These are phyloP conservation scores for Thereva unica DNA, from an alignment of 2,888 invertebrate species.

Conservation along the genomic window DNA sequence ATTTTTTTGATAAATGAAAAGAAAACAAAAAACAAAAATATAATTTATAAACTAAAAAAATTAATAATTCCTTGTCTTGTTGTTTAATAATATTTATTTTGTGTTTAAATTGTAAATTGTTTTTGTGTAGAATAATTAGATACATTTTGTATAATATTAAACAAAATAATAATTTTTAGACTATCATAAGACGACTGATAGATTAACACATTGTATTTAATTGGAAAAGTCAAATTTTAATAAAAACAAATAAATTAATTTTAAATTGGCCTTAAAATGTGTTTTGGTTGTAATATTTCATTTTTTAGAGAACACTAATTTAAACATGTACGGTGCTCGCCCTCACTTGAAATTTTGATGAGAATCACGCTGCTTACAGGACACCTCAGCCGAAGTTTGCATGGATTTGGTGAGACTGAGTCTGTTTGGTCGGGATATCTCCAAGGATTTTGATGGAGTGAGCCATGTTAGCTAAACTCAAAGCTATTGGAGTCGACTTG, in stretches of 20 bases:
- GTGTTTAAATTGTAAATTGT: constrained; percentile 13
- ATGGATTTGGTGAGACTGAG: too few relatives aligned
- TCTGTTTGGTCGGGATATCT: too few relatives aligned
- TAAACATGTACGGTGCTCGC: too few relatives aligned
- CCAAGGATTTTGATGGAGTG: too few relatives aligned
- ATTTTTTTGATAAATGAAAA: background rate
- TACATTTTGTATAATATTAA: constrained; percentile 8
- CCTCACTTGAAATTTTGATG: too few relatives aligned
- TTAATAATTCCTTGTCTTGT: constrained; percentile 7
- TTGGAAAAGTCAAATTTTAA: too few relatives aligned
- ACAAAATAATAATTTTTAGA: constrained; percentile 18
- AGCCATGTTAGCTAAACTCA: too few relatives aligned
- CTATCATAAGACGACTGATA: constrained; percentile 32
- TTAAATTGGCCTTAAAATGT: background rate
- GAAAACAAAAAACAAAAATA: constrained; percentile 5
- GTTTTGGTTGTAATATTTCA: too few relatives aligned
- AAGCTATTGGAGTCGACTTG: too few relatives aligned
- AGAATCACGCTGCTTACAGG: too few relatives aligned
- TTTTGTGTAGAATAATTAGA: constrained; percentile 20
- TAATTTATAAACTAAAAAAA: constrained; percentile 18
- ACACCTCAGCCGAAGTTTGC: too few relatives aligned
- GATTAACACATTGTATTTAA: constrained; percentile 14
- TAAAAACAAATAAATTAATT: constrained; percentile 1
- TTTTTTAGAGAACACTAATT: too few relatives aligned
- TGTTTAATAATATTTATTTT: constrained; percentile 15